These are phyloP conservation scores for Stratiomys singularior DNA, from an alignment of 2,888 invertebrate species.

Conservation along the genomic window DNA sequence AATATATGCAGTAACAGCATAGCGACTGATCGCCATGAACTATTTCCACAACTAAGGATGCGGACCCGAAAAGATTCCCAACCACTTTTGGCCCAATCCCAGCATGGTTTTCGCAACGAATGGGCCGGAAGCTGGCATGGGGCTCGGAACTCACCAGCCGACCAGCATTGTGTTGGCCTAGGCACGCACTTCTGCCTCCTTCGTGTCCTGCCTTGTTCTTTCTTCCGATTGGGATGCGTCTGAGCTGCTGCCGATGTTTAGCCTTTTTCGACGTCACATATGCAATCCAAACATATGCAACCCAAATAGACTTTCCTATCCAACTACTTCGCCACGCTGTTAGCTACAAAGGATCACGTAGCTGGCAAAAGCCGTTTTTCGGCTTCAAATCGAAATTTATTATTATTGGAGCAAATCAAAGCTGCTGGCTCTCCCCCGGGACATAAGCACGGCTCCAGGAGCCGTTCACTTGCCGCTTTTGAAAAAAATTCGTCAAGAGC, in stretches of 20 bases:
- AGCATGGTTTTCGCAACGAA: not conserved
- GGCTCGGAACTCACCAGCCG: not conserved
- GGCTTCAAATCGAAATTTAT: not conserved
- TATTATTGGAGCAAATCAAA: constrained; percentile 5
- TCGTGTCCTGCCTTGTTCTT: not conserved
- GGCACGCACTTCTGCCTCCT: constrained; percentile 19
- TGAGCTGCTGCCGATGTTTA: not conserved
- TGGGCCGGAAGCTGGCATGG: not conserved
- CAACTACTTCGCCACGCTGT: too few relatives aligned
- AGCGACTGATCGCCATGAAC: constrained; percentile 16
- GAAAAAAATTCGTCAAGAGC: constrained; percentile 13
- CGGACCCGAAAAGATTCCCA: not conserved
- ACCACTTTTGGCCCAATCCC: constrained; percentile 20
- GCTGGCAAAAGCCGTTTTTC: not conserved
- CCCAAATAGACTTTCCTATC: too few relatives aligned
- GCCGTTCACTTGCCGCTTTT: not conserved
- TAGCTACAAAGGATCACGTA: too few relatives aligned
- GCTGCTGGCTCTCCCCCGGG: not conserved
- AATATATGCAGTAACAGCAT: constrained; percentile 5
- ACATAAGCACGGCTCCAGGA: not conserved
- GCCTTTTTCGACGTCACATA: not conserved
- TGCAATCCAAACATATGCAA: constrained; percentile 8
- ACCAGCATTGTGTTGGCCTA: not conserved
- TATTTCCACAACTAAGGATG: constrained; percentile 18
- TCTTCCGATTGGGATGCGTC: not conserved